Evolutionary conservation across 2,113 vertebrate genomes (phyloP).

Genomic region (Vulpes ferrilata): DNA sequence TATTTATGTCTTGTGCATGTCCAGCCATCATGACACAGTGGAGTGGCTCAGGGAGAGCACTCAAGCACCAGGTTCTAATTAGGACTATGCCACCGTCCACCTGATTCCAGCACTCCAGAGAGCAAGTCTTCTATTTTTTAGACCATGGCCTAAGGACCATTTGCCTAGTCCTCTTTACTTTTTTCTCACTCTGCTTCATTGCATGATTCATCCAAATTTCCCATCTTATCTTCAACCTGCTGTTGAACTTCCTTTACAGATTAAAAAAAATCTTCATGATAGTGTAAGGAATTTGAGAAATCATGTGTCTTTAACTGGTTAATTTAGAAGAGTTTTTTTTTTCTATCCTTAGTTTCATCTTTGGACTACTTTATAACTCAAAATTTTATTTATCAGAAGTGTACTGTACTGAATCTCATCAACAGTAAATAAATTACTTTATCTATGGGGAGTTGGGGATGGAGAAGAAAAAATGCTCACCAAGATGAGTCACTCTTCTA

Average conservation of each 20-base stretch:
- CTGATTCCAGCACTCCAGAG: neutral
- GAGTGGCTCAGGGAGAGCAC: neutral
- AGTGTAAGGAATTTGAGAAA: neutral
- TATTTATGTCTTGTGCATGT: neutral
- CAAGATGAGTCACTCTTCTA: neutral
- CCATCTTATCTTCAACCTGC: neutral
- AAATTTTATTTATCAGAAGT: neutral
- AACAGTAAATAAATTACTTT: neutral
- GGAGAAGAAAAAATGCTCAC: neutral
- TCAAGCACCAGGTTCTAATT: neutral
- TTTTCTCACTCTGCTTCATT: neutral
- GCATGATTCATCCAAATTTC: neutral
- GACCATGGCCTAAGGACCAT: neutral
- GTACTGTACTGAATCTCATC: neutral
- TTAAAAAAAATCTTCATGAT: neutral
- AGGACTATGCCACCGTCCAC: neutral
- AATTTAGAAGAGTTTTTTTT: neutral
- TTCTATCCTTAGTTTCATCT: conserved; percentile 13
- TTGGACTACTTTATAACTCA: neutral
- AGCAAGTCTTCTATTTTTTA: neutral
- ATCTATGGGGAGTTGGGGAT: neutral
- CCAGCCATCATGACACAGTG: neutral
- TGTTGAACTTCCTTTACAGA: conserved; percentile 24
- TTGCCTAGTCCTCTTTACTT: neutral
- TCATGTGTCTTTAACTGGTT: neutral